Conservation (phyloP, 2,888 invertebrate species). For the Hypomecis punctinalis region DNA sequence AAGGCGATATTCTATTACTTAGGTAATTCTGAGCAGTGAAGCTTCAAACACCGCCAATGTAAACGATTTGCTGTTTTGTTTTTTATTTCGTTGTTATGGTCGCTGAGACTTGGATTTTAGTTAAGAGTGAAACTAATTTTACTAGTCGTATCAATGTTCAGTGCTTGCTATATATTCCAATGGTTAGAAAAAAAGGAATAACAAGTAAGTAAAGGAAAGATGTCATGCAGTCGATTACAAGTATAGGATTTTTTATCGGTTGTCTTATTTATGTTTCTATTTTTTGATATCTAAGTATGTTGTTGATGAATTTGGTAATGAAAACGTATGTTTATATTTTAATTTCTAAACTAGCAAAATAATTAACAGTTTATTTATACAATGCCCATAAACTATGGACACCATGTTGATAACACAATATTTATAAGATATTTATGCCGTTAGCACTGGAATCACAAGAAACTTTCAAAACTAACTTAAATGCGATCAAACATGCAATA, state of each 20-base stretch:
- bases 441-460: constrained; percentile 21
- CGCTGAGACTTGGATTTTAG: constrained; percentile 14
- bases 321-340: too few relatives aligned
- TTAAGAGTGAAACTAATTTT: constrained; percentile 2
- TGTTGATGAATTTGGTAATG: too few relatives aligned
- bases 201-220: too few relatives aligned
- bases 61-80: constrained; percentile 29
- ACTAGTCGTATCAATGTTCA: too few relatives aligned
- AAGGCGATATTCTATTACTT: constrained; percentile 41
- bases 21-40: constrained; percentile 31
- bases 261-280: too few relatives aligned
- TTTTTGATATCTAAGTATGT: too few relatives aligned
- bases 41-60: constrained; percentile 27
- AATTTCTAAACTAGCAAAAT: too few relatives aligned
- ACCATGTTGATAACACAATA: neutral
- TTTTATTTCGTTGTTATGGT: constrained; percentile 8
- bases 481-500: constrained; percentile 27
- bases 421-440: constrained; percentile 7
- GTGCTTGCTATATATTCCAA: too few relatives aligned
- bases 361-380: too few relatives aligned
- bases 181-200: too few relatives aligned
- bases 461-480: constrained; percentile 24
- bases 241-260: too few relatives aligned
- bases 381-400: neutral
- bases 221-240: too few relatives aligned